Evolutionary conservation across 1,140 invertebrate species (phyloP), one percentile per base, ranked within the genome.

Genomic region (Carcinoscorpius rotundicauda): DNA sequence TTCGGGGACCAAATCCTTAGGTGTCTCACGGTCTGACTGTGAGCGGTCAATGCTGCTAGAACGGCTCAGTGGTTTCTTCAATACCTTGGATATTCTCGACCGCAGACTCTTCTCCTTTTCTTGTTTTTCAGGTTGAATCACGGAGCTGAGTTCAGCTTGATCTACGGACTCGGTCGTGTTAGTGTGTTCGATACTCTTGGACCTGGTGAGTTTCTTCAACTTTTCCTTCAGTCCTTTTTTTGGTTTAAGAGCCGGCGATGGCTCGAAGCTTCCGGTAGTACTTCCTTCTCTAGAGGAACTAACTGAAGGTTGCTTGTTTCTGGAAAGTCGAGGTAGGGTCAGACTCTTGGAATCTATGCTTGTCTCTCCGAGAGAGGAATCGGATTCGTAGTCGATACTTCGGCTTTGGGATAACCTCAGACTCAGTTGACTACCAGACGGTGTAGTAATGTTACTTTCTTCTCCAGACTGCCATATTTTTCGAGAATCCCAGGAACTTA

Each of bases 131-230:
- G 64, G 56, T 65, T 66, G 6, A 10, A 52, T 60, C 5, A 68
- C 55, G 49, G 49, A 72, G 69, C 76, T 65, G 5, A 74, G 62
- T 57, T 76, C 75, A 11, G 72, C 74, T 58, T 66, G 68, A 29
- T 73, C 69, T 48, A 76, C 69, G 49, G 56, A 68, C 56, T 71
- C 71, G 8, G 70, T 74, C 4, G 74, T 76, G 51, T 63, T 55
- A 6, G 70, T 66, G 29, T 75, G 76, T 72, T 91, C 87, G 58
- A 90, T 85, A 64, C 86, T 89, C 52, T 86, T 83, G 1, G 89
- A 89, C 79, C 92, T 93, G 6, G 88, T 89, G 29, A 93, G 58
- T 29, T 29, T 29, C 59, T 67, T 69, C 2, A 72, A 64, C n/a
- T 66, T 69, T 11, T 70, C 65, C 66, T 68, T 69, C 3, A 70